phyloP scores from a whole-genome alignment of 2,888 invertebrate genomes.

The Tipula vernalis region DNA sequence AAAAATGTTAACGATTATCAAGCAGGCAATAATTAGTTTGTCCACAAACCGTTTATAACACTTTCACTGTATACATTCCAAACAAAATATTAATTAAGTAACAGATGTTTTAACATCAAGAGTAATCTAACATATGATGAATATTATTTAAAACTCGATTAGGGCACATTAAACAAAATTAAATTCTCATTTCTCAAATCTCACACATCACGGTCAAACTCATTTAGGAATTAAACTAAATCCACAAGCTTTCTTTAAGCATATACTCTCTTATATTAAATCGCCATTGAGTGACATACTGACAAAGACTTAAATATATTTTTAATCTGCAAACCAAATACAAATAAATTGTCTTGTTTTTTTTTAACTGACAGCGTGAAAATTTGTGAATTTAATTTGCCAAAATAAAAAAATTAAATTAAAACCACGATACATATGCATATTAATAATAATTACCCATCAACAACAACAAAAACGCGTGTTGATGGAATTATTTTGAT shows the following conservation, averaged over 20 bases:
- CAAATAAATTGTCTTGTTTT: neutral
- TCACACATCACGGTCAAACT: neutral
- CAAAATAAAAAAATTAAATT: neutral
- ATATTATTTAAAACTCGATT: neutral
- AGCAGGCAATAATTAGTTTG: too few relatives aligned
- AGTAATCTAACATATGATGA: neutral
- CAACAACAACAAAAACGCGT: neutral
- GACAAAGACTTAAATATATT: neutral
- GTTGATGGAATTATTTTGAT: slow-evolving; percentile 4
- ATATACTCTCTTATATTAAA: neutral
- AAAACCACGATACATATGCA: neutral
- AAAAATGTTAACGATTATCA: too few relatives aligned
- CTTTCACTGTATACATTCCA: neutral
- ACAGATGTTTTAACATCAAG: neutral
- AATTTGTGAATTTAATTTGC: neutral
- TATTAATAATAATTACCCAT: slow-evolving; percentile 4
- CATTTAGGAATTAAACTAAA: neutral
- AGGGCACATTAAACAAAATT: neutral
- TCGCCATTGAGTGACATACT: neutral
- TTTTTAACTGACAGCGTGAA: neutral
- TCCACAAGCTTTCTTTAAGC: neutral
- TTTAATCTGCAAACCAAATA: neutral
- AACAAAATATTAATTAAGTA: neutral
- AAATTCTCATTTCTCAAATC: neutral
- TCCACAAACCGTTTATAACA: neutral